These are phyloP conservation scores for Butorides virescens DNA, from an alignment of 2,113 vertebrate genomes.

Conservation along the genomic window DNA sequence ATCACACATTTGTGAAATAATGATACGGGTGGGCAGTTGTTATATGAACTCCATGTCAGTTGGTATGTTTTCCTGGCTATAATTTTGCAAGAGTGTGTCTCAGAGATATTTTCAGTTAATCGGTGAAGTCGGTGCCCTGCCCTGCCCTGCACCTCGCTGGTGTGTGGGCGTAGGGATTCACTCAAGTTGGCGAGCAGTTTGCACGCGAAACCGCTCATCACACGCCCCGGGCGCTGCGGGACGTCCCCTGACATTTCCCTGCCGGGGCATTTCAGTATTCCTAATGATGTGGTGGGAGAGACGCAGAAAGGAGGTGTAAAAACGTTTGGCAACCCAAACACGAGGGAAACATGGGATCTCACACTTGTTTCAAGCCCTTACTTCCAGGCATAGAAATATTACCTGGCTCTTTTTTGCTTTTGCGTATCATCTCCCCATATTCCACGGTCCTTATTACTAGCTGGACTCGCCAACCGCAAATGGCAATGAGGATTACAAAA, in stretches of 20 bases:
- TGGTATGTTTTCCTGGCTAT: constrained; percentile 37
- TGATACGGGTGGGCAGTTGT: constrained; percentile 71
- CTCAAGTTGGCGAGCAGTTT: not conserved
- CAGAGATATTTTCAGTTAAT: constrained; percentile 58
- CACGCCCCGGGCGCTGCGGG: not conserved
- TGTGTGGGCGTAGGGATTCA: constrained; percentile 4
- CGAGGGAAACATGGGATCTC: not conserved
- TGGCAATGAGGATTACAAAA: not conserved
- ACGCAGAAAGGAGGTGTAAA: not conserved
- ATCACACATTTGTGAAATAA: constrained; percentile 73
- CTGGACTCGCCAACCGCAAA: rapidly evolving
- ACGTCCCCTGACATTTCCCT: not conserved
- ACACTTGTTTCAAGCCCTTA: not conserved
- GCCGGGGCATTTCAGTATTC: not conserved
- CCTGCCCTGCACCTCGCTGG: not conserved
- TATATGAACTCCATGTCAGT: constrained; percentile 63
- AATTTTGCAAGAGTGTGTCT: constrained; percentile 42
- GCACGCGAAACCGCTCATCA: not conserved
- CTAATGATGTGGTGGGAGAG: not conserved
- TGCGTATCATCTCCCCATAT: not conserved
- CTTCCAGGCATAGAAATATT: not conserved
- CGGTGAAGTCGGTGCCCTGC: not conserved
- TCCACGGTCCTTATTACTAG: not conserved
- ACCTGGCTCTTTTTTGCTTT: not conserved
- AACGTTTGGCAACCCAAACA: not conserved